phyloP scores from a whole-genome alignment of 2,113 vertebrate species.

The Cranoglanis bouderius region DNA sequence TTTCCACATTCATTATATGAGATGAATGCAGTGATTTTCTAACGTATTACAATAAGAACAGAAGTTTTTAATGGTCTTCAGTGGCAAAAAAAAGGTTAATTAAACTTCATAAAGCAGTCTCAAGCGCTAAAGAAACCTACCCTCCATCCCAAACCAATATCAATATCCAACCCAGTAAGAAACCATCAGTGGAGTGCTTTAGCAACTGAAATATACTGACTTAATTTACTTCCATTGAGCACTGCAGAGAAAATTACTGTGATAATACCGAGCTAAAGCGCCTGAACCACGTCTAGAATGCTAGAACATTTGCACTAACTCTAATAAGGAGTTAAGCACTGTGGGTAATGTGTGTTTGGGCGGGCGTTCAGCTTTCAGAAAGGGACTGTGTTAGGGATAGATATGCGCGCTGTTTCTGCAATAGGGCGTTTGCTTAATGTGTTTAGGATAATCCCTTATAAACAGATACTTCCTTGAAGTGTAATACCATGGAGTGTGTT shows the following conservation, averaged over 20 bases:
- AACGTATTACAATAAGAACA: not conserved
- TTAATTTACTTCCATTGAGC: constrained; percentile 31
- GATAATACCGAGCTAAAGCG: constrained; percentile 12
- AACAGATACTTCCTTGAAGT: constrained; percentile 46
- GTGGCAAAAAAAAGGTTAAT: not conserved
- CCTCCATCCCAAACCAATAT: constrained; percentile 33
- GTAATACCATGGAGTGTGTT: constrained; percentile 49
- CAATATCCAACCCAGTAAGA: constrained; percentile 22
- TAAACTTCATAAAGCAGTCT: not conserved
- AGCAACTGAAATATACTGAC: constrained; percentile 28
- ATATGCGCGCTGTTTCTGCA: constrained; percentile 41
- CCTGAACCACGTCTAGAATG: constrained; percentile 22
- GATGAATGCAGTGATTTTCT: not conserved
- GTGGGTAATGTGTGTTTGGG: constrained; percentile 15
- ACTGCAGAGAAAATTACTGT: constrained; percentile 34
- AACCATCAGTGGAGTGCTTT: constrained; percentile 14
- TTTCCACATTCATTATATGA: not conserved
- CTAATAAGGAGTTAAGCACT: constrained; percentile 42
- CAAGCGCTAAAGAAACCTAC: not conserved
- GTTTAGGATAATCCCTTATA: constrained; percentile 54
- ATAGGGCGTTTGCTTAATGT: constrained; percentile 46
- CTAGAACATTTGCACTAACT: constrained; percentile 18
- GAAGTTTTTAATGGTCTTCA: not conserved
- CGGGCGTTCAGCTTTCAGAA: constrained; percentile 25
- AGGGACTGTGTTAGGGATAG: constrained; percentile 27